These are phyloP conservation scores for Oncorhynchus nerka DNA, from an alignment of 2,113 vertebrate species.

Conservation along the genomic window DNA sequence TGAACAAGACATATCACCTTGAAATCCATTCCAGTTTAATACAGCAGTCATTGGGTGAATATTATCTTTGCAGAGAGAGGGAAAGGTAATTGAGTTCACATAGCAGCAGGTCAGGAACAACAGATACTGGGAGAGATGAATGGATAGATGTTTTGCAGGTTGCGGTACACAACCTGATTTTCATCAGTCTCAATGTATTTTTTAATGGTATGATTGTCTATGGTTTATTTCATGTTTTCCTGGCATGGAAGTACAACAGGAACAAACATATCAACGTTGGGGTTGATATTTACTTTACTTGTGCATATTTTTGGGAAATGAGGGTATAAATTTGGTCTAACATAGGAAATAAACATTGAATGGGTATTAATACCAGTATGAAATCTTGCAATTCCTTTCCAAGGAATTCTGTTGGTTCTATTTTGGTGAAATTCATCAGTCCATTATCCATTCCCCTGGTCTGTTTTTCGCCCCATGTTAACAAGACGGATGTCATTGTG, in stretches of 20 bases:
- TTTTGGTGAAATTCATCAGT: constrained; percentile 55
- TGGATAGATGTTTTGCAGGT: not conserved
- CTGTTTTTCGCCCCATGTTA: constrained; percentile 54
- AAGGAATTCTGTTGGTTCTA: constrained; percentile 28
- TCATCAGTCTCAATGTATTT: constrained; percentile 8
- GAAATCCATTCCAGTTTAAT: constrained; percentile 46
- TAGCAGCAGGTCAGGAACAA: constrained; percentile 25
- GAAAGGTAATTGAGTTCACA: constrained; percentile 46
- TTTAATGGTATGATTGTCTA: not conserved
- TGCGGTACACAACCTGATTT: not conserved
- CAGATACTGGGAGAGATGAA: constrained; percentile 19
- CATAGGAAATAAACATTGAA: not conserved
- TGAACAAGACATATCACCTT: constrained; percentile 40
- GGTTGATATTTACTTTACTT: not conserved
- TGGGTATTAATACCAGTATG: not conserved
- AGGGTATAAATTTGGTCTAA: not conserved
- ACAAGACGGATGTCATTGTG: constrained; percentile 66
- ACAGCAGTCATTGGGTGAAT: constrained; percentile 37
- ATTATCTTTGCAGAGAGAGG: constrained; percentile 24
- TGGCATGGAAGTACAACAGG: constrained; percentile 1
- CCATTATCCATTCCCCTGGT: constrained; percentile 41
- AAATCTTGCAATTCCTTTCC: constrained; percentile 10
- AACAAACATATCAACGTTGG: not conserved
- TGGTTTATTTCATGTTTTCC: not conserved
- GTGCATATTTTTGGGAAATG: not conserved